phyloP scores from a whole-genome alignment of 2,113 vertebrate species.

The Gavia stellata region DNA sequence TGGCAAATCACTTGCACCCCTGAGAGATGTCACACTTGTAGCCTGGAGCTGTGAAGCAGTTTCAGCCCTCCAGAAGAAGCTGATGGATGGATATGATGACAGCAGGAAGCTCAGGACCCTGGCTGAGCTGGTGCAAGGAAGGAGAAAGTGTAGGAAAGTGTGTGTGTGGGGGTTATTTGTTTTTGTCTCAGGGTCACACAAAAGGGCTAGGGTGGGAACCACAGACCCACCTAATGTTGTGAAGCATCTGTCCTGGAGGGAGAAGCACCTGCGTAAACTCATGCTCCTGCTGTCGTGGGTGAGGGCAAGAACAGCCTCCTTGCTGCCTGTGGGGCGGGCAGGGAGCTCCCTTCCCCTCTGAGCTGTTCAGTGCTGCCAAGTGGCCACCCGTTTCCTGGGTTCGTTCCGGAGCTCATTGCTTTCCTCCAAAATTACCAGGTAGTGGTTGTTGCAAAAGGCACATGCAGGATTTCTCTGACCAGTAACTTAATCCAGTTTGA shows the following conservation, averaged over 20 bases:
- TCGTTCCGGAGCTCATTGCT: rapidly evolving
- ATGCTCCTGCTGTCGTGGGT: rapidly evolving
- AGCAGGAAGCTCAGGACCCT: background rate
- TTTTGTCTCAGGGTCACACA: rapidly evolving
- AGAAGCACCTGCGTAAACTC: background rate
- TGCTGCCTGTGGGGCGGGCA: no score
- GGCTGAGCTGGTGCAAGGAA: background rate
- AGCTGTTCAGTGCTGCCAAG: background rate
- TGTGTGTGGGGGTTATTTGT: background rate
- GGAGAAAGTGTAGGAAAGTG: background rate
- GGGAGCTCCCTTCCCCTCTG: background rate
- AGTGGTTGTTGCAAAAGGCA: background rate
- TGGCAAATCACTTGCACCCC: background rate
- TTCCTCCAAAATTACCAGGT: background rate
- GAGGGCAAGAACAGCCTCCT: background rate
- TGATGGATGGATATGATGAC: background rate
- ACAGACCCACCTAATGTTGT: rapidly evolving
- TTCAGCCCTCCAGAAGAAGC: background rate
- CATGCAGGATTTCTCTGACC: rapidly evolving
- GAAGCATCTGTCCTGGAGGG: background rate
- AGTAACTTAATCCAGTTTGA: background rate
- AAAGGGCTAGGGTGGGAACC: background rate
- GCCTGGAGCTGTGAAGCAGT: background rate
- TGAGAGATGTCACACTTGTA: background rate
- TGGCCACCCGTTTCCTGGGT: background rate